Conservation (phyloP, 1,140 invertebrate species). For the Drosophila truncata region DNA sequence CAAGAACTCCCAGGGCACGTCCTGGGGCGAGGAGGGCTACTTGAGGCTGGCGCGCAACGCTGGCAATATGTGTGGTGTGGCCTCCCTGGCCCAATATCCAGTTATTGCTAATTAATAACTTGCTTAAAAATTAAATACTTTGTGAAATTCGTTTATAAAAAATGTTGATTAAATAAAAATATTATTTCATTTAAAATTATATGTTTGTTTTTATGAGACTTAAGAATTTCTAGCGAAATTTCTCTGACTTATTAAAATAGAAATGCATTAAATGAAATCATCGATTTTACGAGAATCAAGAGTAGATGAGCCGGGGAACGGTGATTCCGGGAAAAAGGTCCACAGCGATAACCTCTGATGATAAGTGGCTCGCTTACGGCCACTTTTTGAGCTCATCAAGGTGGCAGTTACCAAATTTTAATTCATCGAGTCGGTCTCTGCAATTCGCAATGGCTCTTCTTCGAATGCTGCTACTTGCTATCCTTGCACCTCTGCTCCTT, state of each 20-base stretch:
- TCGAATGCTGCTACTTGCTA: not conserved
- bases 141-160: not conserved
- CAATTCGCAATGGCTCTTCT: not conserved
- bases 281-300: not conserved
- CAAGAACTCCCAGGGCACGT: constrained; percentile 87
- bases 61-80: constrained; percentile 43
- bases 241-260: too few species aligned
- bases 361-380: not conserved
- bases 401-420: not conserved
- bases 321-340: not conserved
- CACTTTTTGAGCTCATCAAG: not conserved
- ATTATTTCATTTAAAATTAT: too few species aligned
- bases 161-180: too few species aligned
- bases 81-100: constrained; percentile 21
- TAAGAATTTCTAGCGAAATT: too few species aligned
- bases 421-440: not conserved
- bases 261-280: not conserved
- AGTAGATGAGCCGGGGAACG: not conserved
- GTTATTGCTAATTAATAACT: not conserved
- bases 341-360: constrained; percentile 1
- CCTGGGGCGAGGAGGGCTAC: constrained; percentile 88
- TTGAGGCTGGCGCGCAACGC: constrained; percentile 87
- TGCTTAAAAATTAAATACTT: not conserved
- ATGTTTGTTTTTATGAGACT: too few species aligned
- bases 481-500: not conserved